phyloP scores from a whole-genome alignment of 1,140 invertebrate genomes.

The Branchinecta lynchi region DNA sequence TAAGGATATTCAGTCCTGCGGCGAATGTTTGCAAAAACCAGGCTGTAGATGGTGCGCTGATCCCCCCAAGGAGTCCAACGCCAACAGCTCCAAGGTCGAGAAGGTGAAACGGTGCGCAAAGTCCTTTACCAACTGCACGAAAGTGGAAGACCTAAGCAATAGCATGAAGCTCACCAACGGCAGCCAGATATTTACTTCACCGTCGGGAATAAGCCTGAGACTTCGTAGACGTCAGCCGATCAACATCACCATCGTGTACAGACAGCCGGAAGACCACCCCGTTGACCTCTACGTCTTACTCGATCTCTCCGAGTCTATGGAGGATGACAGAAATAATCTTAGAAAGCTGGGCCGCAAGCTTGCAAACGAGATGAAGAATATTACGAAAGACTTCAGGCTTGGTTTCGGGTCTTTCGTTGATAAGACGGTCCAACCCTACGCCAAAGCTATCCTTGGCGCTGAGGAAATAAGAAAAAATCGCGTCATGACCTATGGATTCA shows the following conservation, averaged over 20 bases:
- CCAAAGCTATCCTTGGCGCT: conserved; percentile 32
- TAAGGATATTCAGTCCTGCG: not conserved
- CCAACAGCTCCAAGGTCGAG: not conserved
- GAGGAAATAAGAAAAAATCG: conserved; percentile 32
- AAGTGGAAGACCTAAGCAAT: conserved; percentile 12
- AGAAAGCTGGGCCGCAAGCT: conserved; percentile 47
- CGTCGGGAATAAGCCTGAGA: conserved; percentile 28
- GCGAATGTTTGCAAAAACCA: conserved; percentile 17
- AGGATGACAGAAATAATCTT: conserved; percentile 47
- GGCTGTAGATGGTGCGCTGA: conserved; percentile 18
- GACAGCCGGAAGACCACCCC: conserved; percentile 52
- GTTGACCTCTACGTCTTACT: conserved; percentile 78
- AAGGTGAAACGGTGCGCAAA: not conserved
- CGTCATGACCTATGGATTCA: conserved; percentile 48
- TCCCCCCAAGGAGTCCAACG: not conserved
- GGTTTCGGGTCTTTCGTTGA: conserved; percentile 83
- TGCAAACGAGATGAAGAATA: conserved; percentile 47
- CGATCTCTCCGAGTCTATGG: conserved; percentile 68
- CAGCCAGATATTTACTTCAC: conserved; percentile 31
- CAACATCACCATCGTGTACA: conserved; percentile 31
- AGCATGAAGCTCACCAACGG: conserved; percentile 14
- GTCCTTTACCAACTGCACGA: too few species aligned
- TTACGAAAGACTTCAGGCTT: conserved; percentile 62
- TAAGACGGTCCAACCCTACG: conserved; percentile 66
- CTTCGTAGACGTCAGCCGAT: conserved; percentile 30